Percentiles rank a stretch among this genome's conserved stretches.
These are phyloP conservation scores for Cantharis rustica DNA, from an alignment of 2,888 invertebrate genomes.

Conservation along the genomic window DNA sequence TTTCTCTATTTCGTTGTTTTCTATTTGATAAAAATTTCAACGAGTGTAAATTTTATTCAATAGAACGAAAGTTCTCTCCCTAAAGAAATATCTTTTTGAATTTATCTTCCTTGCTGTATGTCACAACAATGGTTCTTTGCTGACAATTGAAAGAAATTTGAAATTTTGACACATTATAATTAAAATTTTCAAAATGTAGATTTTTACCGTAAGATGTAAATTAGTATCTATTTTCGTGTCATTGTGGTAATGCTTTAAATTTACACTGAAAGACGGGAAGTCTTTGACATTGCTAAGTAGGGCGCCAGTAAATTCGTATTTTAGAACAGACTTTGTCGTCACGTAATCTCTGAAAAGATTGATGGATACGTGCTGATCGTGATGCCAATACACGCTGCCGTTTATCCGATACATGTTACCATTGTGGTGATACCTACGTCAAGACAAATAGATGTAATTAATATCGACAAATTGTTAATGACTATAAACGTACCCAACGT, in stretches of 20 bases:
- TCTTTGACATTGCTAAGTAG: slow-evolving; percentile 64
- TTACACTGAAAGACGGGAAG: slow-evolving; percentile 62
- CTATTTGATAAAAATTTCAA: neutral
- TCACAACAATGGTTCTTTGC: neutral
- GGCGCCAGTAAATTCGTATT: slow-evolving; percentile 59
- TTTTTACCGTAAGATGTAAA: slow-evolving; percentile 57
- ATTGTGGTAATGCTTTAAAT: slow-evolving; percentile 62
- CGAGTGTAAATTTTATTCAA: neutral
- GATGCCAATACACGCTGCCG: slow-evolving; percentile 65
- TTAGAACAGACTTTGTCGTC: slow-evolving; percentile 52
- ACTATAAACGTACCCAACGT: slow-evolving; percentile 54
- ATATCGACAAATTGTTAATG: slow-evolving; percentile 4
- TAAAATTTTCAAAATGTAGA: neutral
- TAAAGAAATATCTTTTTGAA: neutral
- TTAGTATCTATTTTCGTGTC: slow-evolving; percentile 58
- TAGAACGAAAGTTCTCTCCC: neutral
- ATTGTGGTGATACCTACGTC: slow-evolving; percentile 58
- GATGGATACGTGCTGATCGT: slow-evolving; percentile 62
- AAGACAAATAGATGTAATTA: slow-evolving; percentile 20
- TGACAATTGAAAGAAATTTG: neutral
- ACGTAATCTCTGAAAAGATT: slow-evolving; percentile 60
- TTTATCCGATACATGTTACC: slow-evolving; percentile 59
- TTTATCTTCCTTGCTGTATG: neutral
- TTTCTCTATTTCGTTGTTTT: neutral
- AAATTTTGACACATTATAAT: neutral